Evolutionary conservation across 1,140 invertebrate species (phyloP).

Genomic region (Calliphora vicina): DNA sequence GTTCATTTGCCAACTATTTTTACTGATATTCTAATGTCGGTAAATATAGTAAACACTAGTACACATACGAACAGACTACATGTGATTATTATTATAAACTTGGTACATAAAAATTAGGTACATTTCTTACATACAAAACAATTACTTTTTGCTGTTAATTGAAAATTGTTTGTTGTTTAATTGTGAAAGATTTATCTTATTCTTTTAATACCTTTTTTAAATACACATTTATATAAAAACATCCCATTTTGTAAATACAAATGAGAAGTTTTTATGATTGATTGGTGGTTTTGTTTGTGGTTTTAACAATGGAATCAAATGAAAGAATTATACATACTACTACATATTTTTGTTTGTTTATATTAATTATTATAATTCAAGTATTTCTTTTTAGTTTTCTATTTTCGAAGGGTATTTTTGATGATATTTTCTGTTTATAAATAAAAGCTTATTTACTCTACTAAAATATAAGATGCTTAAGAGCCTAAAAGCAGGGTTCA

Average conservation of each 20-base stretch:
- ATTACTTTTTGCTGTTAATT: neutral
- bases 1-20: too few species aligned
- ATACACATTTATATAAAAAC: neutral
- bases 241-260: neutral
- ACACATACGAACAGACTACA: too few species aligned
- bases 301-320: neutral
- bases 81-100: neutral
- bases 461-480: slow-evolving; percentile 5
- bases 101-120: neutral
- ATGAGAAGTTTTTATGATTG: neutral
- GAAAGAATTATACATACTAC: neutral
- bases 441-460: slow-evolving; percentile 1
- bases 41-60: too few species aligned
- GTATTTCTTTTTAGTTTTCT: neutral
- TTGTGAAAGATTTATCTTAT: neutral
- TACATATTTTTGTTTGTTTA: neutral
- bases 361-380: neutral
- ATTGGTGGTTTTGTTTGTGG: neutral
- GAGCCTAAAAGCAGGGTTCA: slow-evolving; percentile 23
- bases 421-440: slow-evolving; percentile 28
- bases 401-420: neutral
- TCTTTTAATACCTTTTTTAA: too few species aligned
- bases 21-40: too few species aligned
- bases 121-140: neutral
- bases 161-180: neutral